phyloP scores from a whole-genome alignment of 2,797 vertebrate genomes.

The Luscinia luscinia region DNA sequence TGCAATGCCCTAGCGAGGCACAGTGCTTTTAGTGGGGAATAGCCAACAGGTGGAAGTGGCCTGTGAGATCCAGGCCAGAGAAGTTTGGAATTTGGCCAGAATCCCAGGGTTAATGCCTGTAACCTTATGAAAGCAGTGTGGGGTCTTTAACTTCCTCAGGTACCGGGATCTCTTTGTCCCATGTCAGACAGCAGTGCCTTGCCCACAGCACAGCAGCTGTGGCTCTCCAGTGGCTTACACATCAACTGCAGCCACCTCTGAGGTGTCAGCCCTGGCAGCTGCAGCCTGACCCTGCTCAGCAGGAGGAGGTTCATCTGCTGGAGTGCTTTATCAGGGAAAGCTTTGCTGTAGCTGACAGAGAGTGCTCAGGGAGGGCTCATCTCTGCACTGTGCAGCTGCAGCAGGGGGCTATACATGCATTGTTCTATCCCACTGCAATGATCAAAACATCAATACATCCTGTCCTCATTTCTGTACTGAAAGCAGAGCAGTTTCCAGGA shows the following conservation, averaged over 20 bases:
- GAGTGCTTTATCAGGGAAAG: not conserved
- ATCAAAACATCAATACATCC: not conserved
- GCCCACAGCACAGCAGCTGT: not conserved
- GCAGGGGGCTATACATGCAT: rapidly evolving
- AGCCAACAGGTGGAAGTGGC: not conserved
- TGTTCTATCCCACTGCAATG: not conserved
- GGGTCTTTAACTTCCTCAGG: not conserved
- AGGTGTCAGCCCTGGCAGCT: not conserved
- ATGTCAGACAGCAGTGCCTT: not conserved
- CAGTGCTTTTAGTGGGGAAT: not conserved
- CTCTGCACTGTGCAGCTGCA: not conserved
- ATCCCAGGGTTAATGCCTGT: not conserved
- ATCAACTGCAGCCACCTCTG: not conserved
- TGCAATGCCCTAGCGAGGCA: not conserved
- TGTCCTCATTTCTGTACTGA: constrained; percentile 5
- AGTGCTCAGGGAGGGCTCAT: not conserved
- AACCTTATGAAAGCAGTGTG: not conserved
- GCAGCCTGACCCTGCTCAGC: not conserved
- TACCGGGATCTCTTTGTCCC: not conserved
- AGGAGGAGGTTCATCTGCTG: not conserved
- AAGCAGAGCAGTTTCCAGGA: not conserved
- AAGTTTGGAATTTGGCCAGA: not conserved
- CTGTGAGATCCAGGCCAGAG: not conserved
- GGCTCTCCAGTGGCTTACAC: not conserved
- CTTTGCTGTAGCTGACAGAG: not conserved